Evolutionary conservation across 2,797 vertebrate species (phyloP).

Genomic region (Schizothorax lantsangensis): DNA sequence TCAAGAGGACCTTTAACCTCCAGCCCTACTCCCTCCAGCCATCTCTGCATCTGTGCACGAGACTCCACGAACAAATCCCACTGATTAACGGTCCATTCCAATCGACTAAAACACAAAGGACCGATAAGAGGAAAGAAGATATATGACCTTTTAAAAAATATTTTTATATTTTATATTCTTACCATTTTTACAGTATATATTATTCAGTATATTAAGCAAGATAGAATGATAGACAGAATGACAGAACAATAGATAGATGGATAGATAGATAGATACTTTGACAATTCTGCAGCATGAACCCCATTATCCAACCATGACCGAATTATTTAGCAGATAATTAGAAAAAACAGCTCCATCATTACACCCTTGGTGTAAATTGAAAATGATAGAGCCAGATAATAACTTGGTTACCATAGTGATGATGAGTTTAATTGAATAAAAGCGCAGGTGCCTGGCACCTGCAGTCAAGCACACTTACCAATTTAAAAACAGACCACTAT

Average conservation of each 20-base stretch:
- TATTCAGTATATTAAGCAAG: not conserved
- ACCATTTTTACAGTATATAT: not conserved
- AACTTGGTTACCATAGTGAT: conserved; percentile 40
- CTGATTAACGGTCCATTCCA: conserved; percentile 90
- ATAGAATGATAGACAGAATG: not conserved
- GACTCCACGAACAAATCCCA: conserved; percentile 92
- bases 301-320: conserved; percentile 28
- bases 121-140: not conserved
- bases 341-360: conserved; percentile 42
- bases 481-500: conserved; percentile 38
- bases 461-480: conserved; percentile 41
- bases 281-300: conserved; percentile 21
- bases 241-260: not conserved
- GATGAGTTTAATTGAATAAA: conserved; percentile 30
- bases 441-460: conserved; percentile 38
- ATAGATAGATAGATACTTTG: not conserved
- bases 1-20: conserved; percentile 86
- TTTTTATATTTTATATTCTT: not conserved
- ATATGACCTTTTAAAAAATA: not conserved
- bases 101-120: conserved; percentile 75
- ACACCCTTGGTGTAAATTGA: conserved; percentile 38
- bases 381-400: conserved; percentile 28
- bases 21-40: conserved; percentile 89
- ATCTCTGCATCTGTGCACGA: conserved; percentile 87
- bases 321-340: conserved; percentile 35